Conservation (phyloP, 2,797 vertebrate species). For the Pampus argenteus region DNA sequence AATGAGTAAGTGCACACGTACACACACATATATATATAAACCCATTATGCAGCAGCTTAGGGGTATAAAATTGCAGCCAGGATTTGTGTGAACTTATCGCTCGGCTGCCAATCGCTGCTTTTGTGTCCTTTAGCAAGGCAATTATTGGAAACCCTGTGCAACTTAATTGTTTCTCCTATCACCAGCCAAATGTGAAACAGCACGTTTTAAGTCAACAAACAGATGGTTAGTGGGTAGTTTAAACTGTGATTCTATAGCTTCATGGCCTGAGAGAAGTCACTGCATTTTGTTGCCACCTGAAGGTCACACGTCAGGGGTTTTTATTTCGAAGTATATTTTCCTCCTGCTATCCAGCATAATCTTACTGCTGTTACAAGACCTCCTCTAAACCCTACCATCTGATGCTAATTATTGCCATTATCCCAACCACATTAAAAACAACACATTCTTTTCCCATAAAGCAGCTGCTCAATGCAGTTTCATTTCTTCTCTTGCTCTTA, state of each 20-base stretch:
- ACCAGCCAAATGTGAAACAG: slow-evolving; percentile 38
- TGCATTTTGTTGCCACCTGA: slow-evolving; percentile 4
- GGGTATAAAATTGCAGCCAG: slow-evolving; percentile 1
- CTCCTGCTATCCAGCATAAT: neutral
- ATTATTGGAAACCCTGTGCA: slow-evolving; percentile 20
- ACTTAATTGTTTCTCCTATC: slow-evolving; percentile 36
- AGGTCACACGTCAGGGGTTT: neutral
- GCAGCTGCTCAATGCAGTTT: slow-evolving; percentile 24
- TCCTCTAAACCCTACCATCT: neutral
- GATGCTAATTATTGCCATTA: slow-evolving; percentile 6
- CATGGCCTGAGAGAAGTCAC: slow-evolving; percentile 9
- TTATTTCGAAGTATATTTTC: neutral
- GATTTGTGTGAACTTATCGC: slow-evolving; percentile 13
- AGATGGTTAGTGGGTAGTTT: slow-evolving; percentile 47
- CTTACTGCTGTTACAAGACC: neutral
- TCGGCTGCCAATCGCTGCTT: slow-evolving; percentile 19
- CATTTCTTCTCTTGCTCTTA: slow-evolving; percentile 6
- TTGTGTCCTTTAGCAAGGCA: slow-evolving; percentile 24
- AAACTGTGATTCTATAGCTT: slow-evolving; percentile 11
- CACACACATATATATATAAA: slow-evolving; percentile 10
- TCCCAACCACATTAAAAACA: slow-evolving; percentile 4
- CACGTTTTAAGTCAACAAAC: slow-evolving; percentile 30
- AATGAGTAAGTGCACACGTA: slow-evolving; percentile 90
- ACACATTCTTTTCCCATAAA: slow-evolving; percentile 4
- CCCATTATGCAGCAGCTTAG: slow-evolving; percentile 18